These are phyloP conservation scores for Mobula hypostoma DNA, from an alignment of 2,113 vertebrate species.

Conservation along the genomic window DNA sequence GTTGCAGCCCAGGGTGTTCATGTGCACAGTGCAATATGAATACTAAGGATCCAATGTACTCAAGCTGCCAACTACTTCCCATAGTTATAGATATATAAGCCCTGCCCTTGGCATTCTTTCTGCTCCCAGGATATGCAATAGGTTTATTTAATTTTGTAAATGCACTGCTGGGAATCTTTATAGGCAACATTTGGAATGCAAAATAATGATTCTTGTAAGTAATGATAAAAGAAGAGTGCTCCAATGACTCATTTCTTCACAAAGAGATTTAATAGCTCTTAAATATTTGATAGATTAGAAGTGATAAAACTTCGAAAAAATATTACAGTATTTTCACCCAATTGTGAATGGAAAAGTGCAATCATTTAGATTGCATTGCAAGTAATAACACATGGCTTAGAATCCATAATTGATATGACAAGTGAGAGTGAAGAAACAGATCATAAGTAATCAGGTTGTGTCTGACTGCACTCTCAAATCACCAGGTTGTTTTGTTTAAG, in stretches of 20 bases:
- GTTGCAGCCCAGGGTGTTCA: neutral
- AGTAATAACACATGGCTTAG: neutral
- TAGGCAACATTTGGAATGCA: neutral
- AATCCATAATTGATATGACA: neutral
- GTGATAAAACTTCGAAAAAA: neutral
- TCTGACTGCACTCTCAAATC: neutral
- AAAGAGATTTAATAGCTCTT: neutral
- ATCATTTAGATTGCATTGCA: neutral
- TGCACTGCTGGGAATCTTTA: conserved; percentile 23
- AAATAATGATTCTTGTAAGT: neutral
- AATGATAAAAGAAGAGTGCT: neutral
- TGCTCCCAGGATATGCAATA: neutral
- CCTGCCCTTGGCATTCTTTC: neutral
- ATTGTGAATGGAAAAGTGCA: neutral
- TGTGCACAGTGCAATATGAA: neutral
- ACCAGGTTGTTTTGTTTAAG: neutral
- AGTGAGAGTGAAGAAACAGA: neutral
- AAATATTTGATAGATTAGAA: conserved; percentile 28
- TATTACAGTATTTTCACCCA: neutral
- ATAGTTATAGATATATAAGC: neutral
- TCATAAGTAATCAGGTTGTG: neutral
- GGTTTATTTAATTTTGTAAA: conserved; percentile 24
- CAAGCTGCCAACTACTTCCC: neutral
- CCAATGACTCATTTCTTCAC: conserved; percentile 24
- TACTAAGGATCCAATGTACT: neutral